A percentile compares a stretch with the other conserved stretches of the same genome.
Evolutionary conservation across 2,888 invertebrate genomes (phyloP).

Genomic region (Cephus runcator): DNA sequence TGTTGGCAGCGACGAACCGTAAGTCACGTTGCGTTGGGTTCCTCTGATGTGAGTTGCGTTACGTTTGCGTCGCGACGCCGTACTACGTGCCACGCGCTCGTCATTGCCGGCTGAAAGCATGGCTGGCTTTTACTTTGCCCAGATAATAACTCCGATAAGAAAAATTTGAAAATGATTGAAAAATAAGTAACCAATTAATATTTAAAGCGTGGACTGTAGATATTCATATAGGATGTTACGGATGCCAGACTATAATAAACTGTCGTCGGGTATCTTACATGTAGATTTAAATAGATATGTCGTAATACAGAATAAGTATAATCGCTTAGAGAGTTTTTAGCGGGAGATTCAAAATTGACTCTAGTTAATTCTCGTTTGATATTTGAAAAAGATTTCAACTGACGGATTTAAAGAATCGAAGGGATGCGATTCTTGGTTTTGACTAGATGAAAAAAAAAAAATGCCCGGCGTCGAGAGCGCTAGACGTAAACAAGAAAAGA

Average conservation of each 20-base stretch:
- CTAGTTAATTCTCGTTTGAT: neutral
- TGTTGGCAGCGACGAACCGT: conserved; percentile 5
- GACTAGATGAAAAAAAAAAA: too few species aligned
- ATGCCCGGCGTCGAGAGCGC: too few species aligned
- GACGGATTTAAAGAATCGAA: too few species aligned
- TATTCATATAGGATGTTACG: neutral
- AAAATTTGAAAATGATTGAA: neutral
- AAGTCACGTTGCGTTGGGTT: neutral
- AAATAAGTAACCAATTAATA: neutral
- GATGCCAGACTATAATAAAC: neutral
- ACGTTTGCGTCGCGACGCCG: neutral
- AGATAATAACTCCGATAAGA: neutral
- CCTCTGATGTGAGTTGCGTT: neutral
- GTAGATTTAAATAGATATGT: neutral
- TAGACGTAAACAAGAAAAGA: neutral
- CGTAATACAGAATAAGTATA: neutral
- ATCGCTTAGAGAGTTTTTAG: neutral
- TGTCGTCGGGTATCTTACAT: neutral
- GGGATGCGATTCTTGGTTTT: too few species aligned
- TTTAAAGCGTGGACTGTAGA: neutral
- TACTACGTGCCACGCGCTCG: conserved; percentile 1
- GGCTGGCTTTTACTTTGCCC: neutral
- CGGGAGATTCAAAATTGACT: neutral
- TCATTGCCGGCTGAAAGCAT: neutral
- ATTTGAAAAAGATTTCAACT: too few species aligned